Base-by-base conservation (phyloP, 2,113 vertebrate species). In the Bujurquina vittata region DNA sequence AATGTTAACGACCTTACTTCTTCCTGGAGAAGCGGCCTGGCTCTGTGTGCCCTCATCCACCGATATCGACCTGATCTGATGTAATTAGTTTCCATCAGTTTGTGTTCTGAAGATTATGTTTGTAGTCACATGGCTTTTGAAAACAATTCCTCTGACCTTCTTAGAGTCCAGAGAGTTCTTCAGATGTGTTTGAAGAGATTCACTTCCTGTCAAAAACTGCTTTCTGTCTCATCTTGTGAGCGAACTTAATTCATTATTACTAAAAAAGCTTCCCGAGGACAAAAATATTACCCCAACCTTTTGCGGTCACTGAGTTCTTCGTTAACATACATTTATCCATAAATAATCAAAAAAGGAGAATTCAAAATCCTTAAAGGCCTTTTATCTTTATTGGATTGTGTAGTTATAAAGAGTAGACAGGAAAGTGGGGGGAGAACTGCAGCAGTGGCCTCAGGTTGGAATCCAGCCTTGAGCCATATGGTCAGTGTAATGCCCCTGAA, bases 11-110 rank as follows among this genome's bases (percentile, higher is more conserved):
- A 99, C 82, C 97, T 99, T 79, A 98, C 98, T 0, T 95, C 95
- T 87, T 99, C 98, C 14, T 99, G 98, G 98, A 98, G 97, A 87
- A 98, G 96, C 7, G 98, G 98, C 63, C 95, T 98, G 40, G 97
- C 98, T 5, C 93, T 99, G 5, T 99, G 98, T 86, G 98, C 98
- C 17, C 96, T 99, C 62, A 96, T 99, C 77, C 97, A 99, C 92
- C 95, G 96, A 92, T 96, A 96, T 87, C 95, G 97, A n/a, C 98
- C 98, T 0, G 96, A 98, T 49, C 95, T 99, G 35, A 97, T 99
- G 98, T 99, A 94, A 97, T 26, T 0, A 5, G 33, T 37, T 35
- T 62, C 31, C 1, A 35, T 61, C 59, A 20, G 29, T 61, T 18
- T 61, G 59, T 46, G 43, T n/a, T n/a, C 10, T 43, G 10, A 43